These are phyloP conservation scores for Megalops cyprinoides DNA, from an alignment of 2,797 vertebrate species.

Conservation along the genomic window DNA sequence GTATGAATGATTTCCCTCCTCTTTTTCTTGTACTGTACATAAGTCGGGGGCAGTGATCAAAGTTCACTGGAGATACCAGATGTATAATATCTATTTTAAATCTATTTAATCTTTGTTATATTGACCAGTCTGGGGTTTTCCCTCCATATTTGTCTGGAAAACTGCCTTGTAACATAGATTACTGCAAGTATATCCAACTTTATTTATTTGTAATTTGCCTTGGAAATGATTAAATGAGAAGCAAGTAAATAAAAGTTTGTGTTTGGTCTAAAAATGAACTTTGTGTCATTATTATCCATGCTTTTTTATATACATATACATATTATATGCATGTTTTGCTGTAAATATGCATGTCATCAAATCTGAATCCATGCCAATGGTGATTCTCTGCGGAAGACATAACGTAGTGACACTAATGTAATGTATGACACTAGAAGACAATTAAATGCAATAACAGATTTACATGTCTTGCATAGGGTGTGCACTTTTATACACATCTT, in stretches of 20 bases:
- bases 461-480: not conserved
- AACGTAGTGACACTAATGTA: no score
- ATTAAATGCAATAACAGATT: not conserved
- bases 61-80: conserved; percentile 34
- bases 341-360: no score
- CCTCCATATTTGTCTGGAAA: conserved; percentile 35
- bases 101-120: conserved; percentile 34
- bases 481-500: not conserved
- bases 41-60: conserved; percentile 40
- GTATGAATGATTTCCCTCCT: conserved; percentile 34
- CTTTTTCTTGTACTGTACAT: conserved; percentile 28
- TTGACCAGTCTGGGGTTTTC: conserved; percentile 30
- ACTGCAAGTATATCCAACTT: conserved; percentile 59
- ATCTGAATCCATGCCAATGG: no score
- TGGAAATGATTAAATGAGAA: conserved; percentile 43
- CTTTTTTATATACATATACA: not conserved
- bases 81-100: conserved; percentile 42
- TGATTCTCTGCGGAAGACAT: not conserved
- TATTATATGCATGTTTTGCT: no score
- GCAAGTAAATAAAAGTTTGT: conserved; percentile 60
- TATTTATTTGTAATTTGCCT: conserved; percentile 81
- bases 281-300: not conserved
- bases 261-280: conserved; percentile 44
- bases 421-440: no score
- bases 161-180: conserved; percentile 58